phyloP scores from a whole-genome alignment of 2,888 invertebrate genomes.

The Platycheirus albimanus region DNA sequence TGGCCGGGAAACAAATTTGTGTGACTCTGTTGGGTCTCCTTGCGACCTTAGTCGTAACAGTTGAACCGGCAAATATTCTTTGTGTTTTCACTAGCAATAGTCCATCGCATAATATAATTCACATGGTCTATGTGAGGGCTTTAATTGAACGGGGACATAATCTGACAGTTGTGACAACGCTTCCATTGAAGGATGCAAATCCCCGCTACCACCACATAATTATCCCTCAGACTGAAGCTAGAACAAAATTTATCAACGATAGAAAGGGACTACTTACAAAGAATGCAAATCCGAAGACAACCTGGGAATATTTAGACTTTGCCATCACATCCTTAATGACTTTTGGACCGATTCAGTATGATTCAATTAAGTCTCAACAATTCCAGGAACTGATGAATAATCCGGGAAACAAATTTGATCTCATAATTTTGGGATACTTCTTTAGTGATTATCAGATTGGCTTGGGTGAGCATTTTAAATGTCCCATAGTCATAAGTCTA shows the following conservation, averaged over 20 bases:
- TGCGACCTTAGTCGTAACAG: too few relatives aligned
- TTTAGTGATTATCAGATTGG: slow-evolving; percentile 77
- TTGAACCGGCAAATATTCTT: slow-evolving; percentile 80
- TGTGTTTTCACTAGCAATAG: slow-evolving; percentile 81
- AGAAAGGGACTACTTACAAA: slow-evolving; percentile 75
- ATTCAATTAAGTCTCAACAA: slow-evolving; percentile 76
- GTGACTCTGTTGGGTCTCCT: too few relatives aligned
- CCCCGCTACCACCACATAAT: slow-evolving; percentile 75
- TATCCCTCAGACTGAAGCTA: slow-evolving; percentile 75
- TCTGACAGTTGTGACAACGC: slow-evolving; percentile 79
- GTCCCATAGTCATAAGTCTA: slow-evolving; percentile 78
- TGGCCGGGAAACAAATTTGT: too few relatives aligned
- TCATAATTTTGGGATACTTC: slow-evolving; percentile 57
- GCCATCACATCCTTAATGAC: not conserved
- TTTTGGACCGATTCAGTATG: slow-evolving; percentile 75
- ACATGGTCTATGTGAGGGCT: slow-evolving; percentile 79
- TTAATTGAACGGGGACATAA: slow-evolving; percentile 81
- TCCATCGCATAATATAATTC: slow-evolving; percentile 80
- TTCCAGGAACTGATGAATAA: slow-evolving; percentile 79
- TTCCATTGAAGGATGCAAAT: slow-evolving; percentile 78
- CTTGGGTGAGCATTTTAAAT: slow-evolving; percentile 79
- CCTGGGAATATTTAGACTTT: slow-evolving; percentile 37
- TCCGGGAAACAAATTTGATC: slow-evolving; percentile 76
- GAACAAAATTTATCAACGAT: slow-evolving; percentile 63
- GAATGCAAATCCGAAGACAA: not conserved